Conservation (phyloP, 1,140 invertebrate species). For the Vanessa atalanta region DNA sequence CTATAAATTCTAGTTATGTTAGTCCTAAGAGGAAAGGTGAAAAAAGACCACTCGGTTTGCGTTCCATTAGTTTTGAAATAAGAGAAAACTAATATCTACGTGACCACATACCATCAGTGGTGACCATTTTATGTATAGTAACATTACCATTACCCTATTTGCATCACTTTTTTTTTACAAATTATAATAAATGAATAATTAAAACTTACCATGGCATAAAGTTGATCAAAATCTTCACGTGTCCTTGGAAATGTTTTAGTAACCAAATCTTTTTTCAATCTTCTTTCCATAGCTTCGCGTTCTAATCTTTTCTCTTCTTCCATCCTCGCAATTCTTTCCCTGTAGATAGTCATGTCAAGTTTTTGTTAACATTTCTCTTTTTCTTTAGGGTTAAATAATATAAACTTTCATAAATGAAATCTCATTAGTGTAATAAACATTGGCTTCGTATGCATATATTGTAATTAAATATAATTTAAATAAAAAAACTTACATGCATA, state of each 20-base stretch:
- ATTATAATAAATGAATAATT: not conserved
- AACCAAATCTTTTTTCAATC: constrained; percentile 80
- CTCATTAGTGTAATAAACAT: too few relatives aligned
- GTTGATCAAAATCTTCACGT: constrained; percentile 83
- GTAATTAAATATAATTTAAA: not conserved
- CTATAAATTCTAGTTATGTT: not conserved
- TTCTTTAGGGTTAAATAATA: not conserved
- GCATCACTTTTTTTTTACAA: not conserved
- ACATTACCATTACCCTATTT: too few relatives aligned
- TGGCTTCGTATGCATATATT: too few relatives aligned
- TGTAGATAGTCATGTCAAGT: constrained; percentile 39
- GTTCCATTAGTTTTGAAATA: too few relatives aligned
- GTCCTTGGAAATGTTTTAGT: constrained; percentile 83
- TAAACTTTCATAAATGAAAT: too few relatives aligned
- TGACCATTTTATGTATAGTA: too few relatives aligned
- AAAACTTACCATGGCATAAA: constrained; percentile 80
- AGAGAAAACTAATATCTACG: too few relatives aligned
- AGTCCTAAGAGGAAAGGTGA: not conserved
- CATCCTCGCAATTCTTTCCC: constrained; percentile 77
- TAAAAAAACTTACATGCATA: constrained; percentile 62
- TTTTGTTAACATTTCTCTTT: not conserved
- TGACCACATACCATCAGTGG: too few relatives aligned
- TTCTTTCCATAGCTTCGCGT: constrained; percentile 72
- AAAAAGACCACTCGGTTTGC: too few relatives aligned
- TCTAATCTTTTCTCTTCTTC: constrained; percentile 77